Percentiles rank a stretch among this genome's conserved stretches.
phyloP scores from a whole-genome alignment of 2,797 vertebrate species.

The Enteromius afrohamiltoni region DNA sequence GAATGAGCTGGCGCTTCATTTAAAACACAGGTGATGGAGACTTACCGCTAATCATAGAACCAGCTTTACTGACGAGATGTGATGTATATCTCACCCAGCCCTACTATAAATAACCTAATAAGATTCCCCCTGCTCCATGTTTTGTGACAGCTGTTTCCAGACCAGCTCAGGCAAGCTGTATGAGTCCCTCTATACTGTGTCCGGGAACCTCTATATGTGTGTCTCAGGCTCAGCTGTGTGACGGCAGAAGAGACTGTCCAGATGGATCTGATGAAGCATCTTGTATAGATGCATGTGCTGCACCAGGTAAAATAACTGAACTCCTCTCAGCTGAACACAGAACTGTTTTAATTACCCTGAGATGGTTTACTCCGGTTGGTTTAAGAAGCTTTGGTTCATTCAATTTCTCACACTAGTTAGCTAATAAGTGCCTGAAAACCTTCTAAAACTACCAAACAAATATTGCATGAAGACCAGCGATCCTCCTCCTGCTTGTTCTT shows the following conservation, averaged over 20 bases:
- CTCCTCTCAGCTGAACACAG: neutral
- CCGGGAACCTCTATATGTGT: conserved; percentile 69
- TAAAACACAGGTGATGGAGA: no score
- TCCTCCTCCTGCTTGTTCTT: neutral
- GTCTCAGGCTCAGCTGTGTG: conserved; percentile 71
- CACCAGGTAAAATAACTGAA: conserved; percentile 38
- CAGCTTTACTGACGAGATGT: no score
- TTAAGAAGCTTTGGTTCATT: neutral
- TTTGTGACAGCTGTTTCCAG: neutral
- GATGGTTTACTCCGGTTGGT: neutral
- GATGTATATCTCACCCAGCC: no score
- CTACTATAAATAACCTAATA: neutral
- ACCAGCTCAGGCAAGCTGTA: conserved; percentile 33
- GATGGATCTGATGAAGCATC: conserved; percentile 63
- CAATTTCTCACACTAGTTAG: neutral
- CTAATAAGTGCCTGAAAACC: neutral
- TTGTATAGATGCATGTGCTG: conserved; percentile 57
- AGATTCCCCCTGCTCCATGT: neutral
- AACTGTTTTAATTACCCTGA: neutral
- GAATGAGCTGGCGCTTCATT: no score
- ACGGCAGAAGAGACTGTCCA: conserved; percentile 71
- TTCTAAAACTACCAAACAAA: neutral
- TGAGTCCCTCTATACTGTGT: conserved; percentile 65
- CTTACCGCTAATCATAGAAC: no score
- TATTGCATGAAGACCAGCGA: neutral